Evolutionary conservation across 1,140 invertebrate genomes (phyloP), one percentile per base, ranked within the genome.

Genomic region (Drosophila serrata): DNA sequence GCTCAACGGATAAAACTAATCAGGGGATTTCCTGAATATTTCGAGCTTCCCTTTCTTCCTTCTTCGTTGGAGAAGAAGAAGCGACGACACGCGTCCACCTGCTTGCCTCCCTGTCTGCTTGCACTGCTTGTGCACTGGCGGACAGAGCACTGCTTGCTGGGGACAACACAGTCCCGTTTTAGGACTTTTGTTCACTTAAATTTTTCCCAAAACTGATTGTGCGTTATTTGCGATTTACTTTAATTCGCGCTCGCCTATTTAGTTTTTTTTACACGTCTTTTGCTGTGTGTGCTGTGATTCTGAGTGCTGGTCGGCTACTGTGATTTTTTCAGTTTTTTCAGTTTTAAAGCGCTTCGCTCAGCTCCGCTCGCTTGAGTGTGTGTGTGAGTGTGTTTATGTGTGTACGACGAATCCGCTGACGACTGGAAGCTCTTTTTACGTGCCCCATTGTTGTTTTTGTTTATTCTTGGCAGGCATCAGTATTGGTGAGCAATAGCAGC

Each of bases 201-300:
- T n/a, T 42, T 63, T 64, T 6, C 24, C 37, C 19, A 31, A 64
- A 22, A 13, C 29, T 42, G 33, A 35, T 67, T 48, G 42, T 49
- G 37, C 35, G 43, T 51, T 70, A 72, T 79, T 78, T 79, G 75
- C 75, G 75, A 79, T 78, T 70, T 64, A 79, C 35, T 78, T 79
- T 72, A 78, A 78, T 78, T 78, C 75, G 48, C 56, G 46, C 46
- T 67, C 46, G 35, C 62, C 57, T 43, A 43, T 51, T 40, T 31
- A 37, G 49, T 55, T 63, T 48, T 37, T 37, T 55, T 15, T 31
- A 43, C 39, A 55, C 51, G 51, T 35, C 33, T 60, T 61, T 33
- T 48, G 5, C 22, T 35, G 24, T 75, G 46, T 61, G 24, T 75
- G 53, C 62, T 61, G 37, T 61, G 49, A 57, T 61, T 61, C 64